Conservation (phyloP, 2,113 vertebrate species). For the Paratilapia polleni region DNA sequence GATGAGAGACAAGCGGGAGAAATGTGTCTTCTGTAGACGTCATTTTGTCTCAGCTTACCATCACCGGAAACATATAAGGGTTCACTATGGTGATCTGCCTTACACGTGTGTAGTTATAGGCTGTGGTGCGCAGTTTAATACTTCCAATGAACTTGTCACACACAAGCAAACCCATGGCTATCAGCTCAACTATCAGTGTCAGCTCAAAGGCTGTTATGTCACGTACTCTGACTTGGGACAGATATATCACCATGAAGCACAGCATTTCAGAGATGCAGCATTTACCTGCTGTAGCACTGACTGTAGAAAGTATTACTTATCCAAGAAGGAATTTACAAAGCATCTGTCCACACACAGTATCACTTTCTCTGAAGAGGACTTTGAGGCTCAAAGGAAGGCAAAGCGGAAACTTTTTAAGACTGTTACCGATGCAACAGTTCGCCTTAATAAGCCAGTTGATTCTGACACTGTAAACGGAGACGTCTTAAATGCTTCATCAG, state of each 20-base stretch:
- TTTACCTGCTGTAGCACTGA: slow-evolving; percentile 88
- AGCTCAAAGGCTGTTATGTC: slow-evolving; percentile 90
- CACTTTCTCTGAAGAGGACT: slow-evolving; percentile 82
- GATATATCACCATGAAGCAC: slow-evolving; percentile 96
- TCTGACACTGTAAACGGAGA: slow-evolving; percentile 38
- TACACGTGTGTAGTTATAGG: slow-evolving; percentile 90
- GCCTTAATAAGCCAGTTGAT: slow-evolving; percentile 1
- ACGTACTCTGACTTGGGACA: slow-evolving; percentile 93
- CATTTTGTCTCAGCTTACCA: slow-evolving; percentile 94
- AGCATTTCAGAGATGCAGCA: slow-evolving; percentile 95
- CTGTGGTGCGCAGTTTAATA: slow-evolving; percentile 87
- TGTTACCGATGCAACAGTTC: slow-evolving; percentile 17
- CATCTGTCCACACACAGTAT: slow-evolving; percentile 89
- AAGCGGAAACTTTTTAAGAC: slow-evolving; percentile 69
- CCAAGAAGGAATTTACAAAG: slow-evolving; percentile 90
- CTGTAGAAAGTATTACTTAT: slow-evolving; percentile 95
- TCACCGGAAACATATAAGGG: slow-evolving; percentile 87
- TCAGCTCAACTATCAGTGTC: slow-evolving; percentile 91
- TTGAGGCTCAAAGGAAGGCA: slow-evolving; percentile 76
- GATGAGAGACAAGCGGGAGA: slow-evolving; percentile 93
- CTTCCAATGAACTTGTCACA: slow-evolving; percentile 88
- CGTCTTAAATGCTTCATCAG: slow-evolving; percentile 22
- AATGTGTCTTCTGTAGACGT: slow-evolving; percentile 92
- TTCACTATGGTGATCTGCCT: slow-evolving; percentile 88
- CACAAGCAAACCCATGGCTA: slow-evolving; percentile 93